Conservation (phyloP, 1,140 invertebrate species). For the Drosophila ananassae region DNA sequence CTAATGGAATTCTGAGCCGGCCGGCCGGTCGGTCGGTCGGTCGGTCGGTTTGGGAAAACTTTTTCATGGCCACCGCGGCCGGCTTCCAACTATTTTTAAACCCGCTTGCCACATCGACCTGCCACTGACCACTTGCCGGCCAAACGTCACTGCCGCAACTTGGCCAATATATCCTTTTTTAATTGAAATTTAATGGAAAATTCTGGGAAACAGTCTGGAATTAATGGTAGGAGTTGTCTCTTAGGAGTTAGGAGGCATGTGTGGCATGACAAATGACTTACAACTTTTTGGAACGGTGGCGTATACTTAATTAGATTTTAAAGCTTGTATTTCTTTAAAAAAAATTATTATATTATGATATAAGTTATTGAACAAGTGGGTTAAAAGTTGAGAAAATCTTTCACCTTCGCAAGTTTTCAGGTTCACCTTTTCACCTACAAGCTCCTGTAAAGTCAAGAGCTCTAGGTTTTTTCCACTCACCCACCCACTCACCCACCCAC, state of each 20-base stretch:
- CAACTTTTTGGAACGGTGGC: not conserved
- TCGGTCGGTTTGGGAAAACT: conserved; percentile 37
- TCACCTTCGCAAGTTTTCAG: not conserved
- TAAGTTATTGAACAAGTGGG: not conserved
- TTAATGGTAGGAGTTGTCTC: not conserved
- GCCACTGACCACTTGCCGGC: conserved; percentile 8
- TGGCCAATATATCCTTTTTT: conserved; percentile 39
- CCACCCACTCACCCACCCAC: not conserved
- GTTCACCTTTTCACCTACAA: conserved; percentile 1
- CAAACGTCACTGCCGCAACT: conserved; percentile 36
- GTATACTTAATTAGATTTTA: conserved; percentile 8
- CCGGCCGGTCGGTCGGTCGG: conserved; percentile 47
- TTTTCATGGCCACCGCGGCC: conserved; percentile 38
- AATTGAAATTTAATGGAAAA: conserved; percentile 41
- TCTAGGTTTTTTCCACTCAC: not conserved
- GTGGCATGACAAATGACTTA: conserved; percentile 26
- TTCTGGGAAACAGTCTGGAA: conserved; percentile 4
- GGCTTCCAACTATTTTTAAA: conserved; percentile 44
- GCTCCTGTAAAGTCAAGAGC: not conserved
- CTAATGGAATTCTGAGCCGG: conserved; percentile 38
- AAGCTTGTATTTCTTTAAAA: not conserved
- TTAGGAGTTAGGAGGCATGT: conserved; percentile 7
- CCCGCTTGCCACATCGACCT: not conserved
- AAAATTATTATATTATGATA: not conserved
- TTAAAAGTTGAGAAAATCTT: not conserved